phyloP scores from a whole-genome alignment of 2,113 vertebrate genomes.

The Turnix velox region DNA sequence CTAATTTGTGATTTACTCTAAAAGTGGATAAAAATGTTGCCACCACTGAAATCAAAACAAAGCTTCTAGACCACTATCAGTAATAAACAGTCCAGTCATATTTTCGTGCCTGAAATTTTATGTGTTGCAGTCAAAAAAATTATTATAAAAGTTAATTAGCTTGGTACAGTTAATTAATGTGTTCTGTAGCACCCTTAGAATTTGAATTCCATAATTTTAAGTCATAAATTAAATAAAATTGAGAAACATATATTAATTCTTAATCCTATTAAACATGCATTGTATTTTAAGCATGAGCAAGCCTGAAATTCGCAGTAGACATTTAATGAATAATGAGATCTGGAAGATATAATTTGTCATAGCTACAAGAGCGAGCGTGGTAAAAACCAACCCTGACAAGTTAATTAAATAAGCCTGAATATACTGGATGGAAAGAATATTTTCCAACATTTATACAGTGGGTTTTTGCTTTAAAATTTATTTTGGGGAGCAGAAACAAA shows the following conservation, averaged over 20 bases:
- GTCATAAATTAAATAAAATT: conserved; percentile 14
- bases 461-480: not conserved
- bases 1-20: not conserved
- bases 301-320: conserved; percentile 16
- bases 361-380: not conserved
- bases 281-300: conserved; percentile 17
- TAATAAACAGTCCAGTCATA: not conserved
- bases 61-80: not conserved
- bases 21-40: not conserved
- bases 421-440: not conserved
- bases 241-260: not conserved
- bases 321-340: conserved; percentile 27
- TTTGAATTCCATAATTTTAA: not conserved
- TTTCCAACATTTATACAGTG: not conserved
- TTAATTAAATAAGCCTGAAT: conserved; percentile 26
- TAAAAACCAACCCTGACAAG: conserved; percentile 10
- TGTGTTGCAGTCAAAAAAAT: not conserved
- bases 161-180: not conserved
- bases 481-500: not conserved
- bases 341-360: conserved; percentile 25
- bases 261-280: not conserved
- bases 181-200: not conserved
- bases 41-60: not conserved
- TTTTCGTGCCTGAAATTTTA: not conserved
- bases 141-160: not conserved